Evolutionary conservation across 2,888 invertebrate genomes (phyloP).

Genomic region (Acanthosoma haemorrhoidale): DNA sequence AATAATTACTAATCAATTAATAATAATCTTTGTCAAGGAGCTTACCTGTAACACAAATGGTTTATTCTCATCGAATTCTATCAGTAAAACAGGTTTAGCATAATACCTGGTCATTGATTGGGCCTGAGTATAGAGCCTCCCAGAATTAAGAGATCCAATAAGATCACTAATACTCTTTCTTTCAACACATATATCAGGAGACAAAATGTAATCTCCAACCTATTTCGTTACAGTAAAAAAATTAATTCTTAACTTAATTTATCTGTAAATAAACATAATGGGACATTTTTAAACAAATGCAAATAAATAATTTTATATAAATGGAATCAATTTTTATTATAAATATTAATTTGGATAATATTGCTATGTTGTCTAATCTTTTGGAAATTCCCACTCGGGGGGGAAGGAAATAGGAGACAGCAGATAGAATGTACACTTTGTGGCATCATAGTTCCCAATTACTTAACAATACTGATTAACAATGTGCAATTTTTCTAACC

Average conservation of each 20-base stretch:
- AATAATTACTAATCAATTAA: neutral
- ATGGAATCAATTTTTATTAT: neutral
- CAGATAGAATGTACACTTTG: too few relatives aligned
- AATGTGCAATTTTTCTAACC: too few relatives aligned
- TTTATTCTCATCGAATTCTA: constrained; percentile 93
- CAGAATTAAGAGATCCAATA: constrained; percentile 90
- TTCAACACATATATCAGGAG: constrained; percentile 94
- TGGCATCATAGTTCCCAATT: too few relatives aligned
- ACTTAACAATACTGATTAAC: too few relatives aligned
- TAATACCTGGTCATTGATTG: constrained; percentile 89
- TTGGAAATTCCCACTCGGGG: too few relatives aligned
- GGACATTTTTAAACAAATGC: too few relatives aligned
- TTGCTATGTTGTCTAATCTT: too few relatives aligned
- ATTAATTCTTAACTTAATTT: neutral
- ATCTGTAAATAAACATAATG: neutral
- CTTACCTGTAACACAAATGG: constrained; percentile 79
- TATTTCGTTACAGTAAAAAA: too few relatives aligned
- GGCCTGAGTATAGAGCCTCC: constrained; percentile 91
- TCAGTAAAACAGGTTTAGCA: constrained; percentile 79
- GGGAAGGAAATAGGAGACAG: too few relatives aligned
- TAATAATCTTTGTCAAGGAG: neutral
- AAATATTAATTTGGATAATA: too few relatives aligned
- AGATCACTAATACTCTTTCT: constrained; percentile 93
- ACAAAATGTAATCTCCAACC: constrained; percentile 96
- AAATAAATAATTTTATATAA: neutral